Evolutionary conservation across 2,888 invertebrate genomes (phyloP).

Genomic region (Timema podura): DNA sequence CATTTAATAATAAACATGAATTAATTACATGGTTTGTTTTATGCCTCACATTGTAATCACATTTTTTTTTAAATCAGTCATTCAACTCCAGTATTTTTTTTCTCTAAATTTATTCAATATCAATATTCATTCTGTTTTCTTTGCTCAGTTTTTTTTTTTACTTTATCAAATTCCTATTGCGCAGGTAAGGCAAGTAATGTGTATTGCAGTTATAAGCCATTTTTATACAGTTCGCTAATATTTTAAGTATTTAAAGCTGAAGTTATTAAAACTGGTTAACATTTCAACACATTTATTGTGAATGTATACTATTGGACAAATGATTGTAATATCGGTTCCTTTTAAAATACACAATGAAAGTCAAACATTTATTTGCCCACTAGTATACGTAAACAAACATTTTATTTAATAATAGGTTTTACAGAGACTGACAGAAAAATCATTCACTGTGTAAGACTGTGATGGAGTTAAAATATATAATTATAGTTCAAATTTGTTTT

Average conservation of each 20-base stretch:
- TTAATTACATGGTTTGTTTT: not conserved
- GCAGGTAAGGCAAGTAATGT: constrained; percentile 9
- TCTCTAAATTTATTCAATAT: not conserved
- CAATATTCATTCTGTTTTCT: not conserved
- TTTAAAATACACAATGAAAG: not conserved
- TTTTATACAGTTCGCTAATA: not conserved
- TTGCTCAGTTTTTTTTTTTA: not conserved
- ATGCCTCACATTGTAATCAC: not conserved
- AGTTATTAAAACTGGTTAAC: not conserved
- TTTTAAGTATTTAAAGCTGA: not conserved
- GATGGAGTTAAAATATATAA: not conserved
- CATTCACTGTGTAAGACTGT: not conserved
- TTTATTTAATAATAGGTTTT: not conserved
- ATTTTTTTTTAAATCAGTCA: constrained; percentile 11
- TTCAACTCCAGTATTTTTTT: not conserved
- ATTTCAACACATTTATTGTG: not conserved
- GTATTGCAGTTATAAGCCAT: constrained; percentile 14
- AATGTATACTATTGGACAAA: not conserved
- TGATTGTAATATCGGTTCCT: not conserved
- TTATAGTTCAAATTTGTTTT: not conserved
- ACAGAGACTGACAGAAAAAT: not conserved
- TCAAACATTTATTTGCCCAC: not conserved
- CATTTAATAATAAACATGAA: too few relatives aligned
- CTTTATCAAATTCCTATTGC: constrained; percentile 3
- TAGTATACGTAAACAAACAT: not conserved